phyloP scores from a whole-genome alignment of 2,888 invertebrate species.

The Dasysyrphus tricinctus region DNA sequence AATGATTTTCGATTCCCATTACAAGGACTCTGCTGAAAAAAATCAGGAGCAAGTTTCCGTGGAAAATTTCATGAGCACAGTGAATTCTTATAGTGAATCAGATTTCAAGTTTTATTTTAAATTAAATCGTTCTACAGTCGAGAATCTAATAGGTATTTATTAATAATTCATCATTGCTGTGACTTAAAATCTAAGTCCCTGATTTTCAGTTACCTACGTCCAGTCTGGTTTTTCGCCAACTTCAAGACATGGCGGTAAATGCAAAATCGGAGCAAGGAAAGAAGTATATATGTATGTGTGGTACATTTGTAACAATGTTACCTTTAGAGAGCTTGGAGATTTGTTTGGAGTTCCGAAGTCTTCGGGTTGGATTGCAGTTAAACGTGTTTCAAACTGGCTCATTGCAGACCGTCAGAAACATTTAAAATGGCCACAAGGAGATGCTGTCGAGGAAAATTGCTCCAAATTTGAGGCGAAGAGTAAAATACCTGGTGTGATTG shows the following conservation, averaged over 20 bases:
- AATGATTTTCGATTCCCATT: not conserved
- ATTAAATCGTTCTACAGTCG: not conserved
- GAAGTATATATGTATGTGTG: not conserved
- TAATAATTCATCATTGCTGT: too few relatives aligned
- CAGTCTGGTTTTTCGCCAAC: too few relatives aligned
- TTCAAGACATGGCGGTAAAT: too few relatives aligned
- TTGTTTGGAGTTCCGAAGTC: not conserved
- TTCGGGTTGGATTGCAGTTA: not conserved
- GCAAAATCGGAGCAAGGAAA: not conserved
- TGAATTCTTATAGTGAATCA: not conserved
- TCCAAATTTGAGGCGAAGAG: not conserved
- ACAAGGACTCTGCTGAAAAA: not conserved
- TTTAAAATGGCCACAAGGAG: not conserved
- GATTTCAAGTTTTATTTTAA: not conserved
- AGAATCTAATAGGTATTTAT: not conserved
- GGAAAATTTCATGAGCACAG: not conserved
- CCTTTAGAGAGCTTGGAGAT: not conserved
- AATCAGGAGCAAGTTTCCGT: not conserved
- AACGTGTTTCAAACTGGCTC: not conserved
- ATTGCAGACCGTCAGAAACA: not conserved
- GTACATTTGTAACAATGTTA: not conserved
- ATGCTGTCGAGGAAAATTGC: not conserved
- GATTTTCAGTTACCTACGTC: not conserved
- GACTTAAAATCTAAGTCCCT: not conserved
- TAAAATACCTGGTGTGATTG: not conserved